These are phyloP conservation scores for Rhinichthys klamathensis DNA, from an alignment of 2,113 vertebrate species.

Conservation along the genomic window DNA sequence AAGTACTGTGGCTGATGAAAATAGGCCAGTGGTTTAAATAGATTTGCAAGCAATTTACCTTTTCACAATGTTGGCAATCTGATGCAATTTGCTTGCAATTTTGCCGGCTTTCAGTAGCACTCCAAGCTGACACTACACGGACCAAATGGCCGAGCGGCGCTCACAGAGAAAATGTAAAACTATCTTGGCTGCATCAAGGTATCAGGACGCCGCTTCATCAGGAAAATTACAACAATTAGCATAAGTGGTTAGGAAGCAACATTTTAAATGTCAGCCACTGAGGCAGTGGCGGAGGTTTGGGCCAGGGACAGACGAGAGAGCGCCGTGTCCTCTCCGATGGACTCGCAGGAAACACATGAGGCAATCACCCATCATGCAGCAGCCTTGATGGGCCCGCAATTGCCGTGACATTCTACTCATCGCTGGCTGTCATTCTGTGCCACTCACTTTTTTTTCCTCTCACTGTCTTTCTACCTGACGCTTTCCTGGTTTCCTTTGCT, in stretches of 20 bases:
- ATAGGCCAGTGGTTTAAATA: slow-evolving; percentile 99
- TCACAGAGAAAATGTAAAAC: slow-evolving; percentile 98
- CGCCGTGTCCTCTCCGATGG: slow-evolving; percentile 87
- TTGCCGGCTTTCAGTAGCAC: slow-evolving; percentile 99
- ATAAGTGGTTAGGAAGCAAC: slow-evolving; percentile 99
- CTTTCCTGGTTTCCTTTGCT: slow-evolving; percentile 15
- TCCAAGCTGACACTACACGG: slow-evolving; percentile 99
- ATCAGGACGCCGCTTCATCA: slow-evolving; percentile 99
- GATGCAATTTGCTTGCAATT: slow-evolving; percentile 99
- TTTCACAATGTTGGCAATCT: slow-evolving; percentile 99
- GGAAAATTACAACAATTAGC: slow-evolving; percentile 99
- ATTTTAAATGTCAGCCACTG: slow-evolving; percentile 99
- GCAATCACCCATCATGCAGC: slow-evolving; percentile 98
- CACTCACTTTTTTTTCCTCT: slow-evolving; percentile 85
- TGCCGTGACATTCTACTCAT: slow-evolving; percentile 99
- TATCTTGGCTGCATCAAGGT: slow-evolving; percentile 99
- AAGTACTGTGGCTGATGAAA: slow-evolving; percentile 99
- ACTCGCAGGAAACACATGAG: slow-evolving; percentile 92
- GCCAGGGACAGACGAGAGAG: slow-evolving; percentile 96
- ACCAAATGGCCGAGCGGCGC: slow-evolving; percentile 93
- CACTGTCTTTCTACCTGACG: slow-evolving; percentile 72
- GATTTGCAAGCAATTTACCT: slow-evolving; percentile 99
- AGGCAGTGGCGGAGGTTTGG: slow-evolving; percentile 94
- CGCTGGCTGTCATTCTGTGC: slow-evolving; percentile 92
- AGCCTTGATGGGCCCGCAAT: slow-evolving; percentile 98